Base-by-base conservation (phyloP, 2,888 invertebrate genomes). In the Philereme transversata region DNA sequence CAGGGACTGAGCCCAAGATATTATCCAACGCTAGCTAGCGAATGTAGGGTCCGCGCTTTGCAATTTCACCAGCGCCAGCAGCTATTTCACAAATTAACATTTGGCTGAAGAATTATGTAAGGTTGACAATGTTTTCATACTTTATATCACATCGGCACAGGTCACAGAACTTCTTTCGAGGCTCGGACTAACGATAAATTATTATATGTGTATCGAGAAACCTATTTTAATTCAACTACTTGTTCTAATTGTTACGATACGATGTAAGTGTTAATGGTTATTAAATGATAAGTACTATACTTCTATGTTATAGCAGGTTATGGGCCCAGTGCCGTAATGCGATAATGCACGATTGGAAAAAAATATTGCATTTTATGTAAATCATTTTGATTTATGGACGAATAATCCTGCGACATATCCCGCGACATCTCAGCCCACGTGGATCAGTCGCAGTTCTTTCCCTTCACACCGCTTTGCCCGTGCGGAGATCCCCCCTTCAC, bases 381-480 rank as follows among this genome's bases (percentile, higher is more conserved):
- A 33, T 10, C 51, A 5, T 10, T 44, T 43, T 76, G 76, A 77
- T 78, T 74, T 77, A 78, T 71, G 74, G 67, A 62, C 71, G 50
- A 71, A 62, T 60, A 69, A 82, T 88, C 87, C 72, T 59, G 4
- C 61, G 85, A 88, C 66, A 35, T 51, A 76, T 86, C 86, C 54
- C 73, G 70, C 66, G 79, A 82, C 69, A 68, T 60, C 48, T 44
- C 46, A 50, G 59, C 68, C 48, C 80, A 64, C 70, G 77, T 78
- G 78, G 58, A 65, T 71, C 81, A 68, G 71, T 73, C 81, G 71
- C 82, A 81, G 83, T 86, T 88, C 89, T 88, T 89, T 90, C 92
- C 92, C 92, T 92, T 92, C 91, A 90, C 90, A 89, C 90, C 89
- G 91, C 88, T 85, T 85, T 87, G 87, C 85, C 87, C 82, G 87